These are phyloP conservation scores for Nemotelus pantherinus DNA, from an alignment of 2,888 invertebrate species.

Conservation along the genomic window DNA sequence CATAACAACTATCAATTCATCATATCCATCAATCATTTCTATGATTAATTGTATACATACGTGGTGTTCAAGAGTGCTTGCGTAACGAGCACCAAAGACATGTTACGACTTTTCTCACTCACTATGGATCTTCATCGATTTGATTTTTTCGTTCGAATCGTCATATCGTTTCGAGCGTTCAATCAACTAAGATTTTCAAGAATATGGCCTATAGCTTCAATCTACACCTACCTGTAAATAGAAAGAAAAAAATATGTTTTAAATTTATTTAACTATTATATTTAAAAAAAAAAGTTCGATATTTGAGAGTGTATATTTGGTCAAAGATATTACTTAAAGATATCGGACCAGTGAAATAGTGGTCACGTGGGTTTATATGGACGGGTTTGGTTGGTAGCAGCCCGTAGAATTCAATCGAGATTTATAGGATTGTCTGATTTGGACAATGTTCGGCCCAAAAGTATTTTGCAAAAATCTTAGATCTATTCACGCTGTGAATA, in stretches of 20 bases:
- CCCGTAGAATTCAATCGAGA: background rate
- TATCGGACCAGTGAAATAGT: background rate
- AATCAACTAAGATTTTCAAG: too few relatives aligned
- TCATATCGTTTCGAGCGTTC: background rate
- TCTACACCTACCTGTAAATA: constrained; percentile 28
- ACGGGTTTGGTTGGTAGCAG: background rate
- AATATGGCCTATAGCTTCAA: background rate
- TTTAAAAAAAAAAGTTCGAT: background rate
- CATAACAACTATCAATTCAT: constrained; percentile 18
- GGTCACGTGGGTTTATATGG: background rate
- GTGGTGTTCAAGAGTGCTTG: constrained; percentile 3
- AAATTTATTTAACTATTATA: background rate
- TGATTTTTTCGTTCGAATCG: background rate
- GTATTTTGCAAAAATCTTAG: background rate
- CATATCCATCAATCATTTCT: constrained; percentile 37
- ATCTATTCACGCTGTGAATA: too few relatives aligned
- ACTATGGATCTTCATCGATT: background rate
- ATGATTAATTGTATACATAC: constrained; percentile 32
- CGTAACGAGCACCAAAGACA: too few relatives aligned
- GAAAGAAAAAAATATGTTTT: constrained; percentile 12
- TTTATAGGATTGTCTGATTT: background rate
- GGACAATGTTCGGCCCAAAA: background rate
- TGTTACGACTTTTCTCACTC: background rate
- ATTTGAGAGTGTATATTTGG: background rate
- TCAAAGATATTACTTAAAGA: too few relatives aligned